A percentile compares a stretch with the other conserved stretches of the same genome.
phyloP scores from a whole-genome alignment of 2,888 invertebrate genomes.

The Cephus pulcher region DNA sequence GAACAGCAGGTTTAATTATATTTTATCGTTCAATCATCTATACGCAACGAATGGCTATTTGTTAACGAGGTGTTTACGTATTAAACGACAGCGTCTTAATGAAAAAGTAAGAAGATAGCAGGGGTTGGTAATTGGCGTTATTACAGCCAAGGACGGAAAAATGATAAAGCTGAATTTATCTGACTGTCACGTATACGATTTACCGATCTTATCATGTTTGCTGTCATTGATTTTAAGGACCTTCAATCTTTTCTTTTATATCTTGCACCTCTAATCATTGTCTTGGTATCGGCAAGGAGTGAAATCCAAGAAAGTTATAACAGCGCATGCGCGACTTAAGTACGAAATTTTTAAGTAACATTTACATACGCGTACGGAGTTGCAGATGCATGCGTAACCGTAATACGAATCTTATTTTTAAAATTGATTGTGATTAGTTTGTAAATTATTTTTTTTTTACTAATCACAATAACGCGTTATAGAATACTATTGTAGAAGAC shows the following conservation, averaged over 20 bases:
- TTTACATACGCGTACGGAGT: not conserved
- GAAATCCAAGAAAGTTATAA: not conserved
- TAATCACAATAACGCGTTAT: not conserved
- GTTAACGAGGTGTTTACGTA: not conserved
- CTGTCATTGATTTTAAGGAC: not conserved
- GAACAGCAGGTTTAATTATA: not conserved
- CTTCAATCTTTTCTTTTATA: not conserved
- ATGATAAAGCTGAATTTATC: not conserved
- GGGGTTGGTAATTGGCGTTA: conserved; percentile 14
- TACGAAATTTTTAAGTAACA: not conserved
- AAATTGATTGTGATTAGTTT: not conserved
- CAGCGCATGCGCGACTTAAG: not conserved
- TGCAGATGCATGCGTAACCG: not conserved
- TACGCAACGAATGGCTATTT: not conserved
- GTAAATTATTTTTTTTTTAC: not conserved
- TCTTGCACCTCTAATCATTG: not conserved
- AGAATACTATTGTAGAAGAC: not conserved
- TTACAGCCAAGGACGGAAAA: not conserved
- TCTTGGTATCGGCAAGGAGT: not conserved
- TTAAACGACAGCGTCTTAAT: conserved; percentile 25
- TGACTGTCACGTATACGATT: not conserved
- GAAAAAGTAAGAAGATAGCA: conserved; percentile 59
- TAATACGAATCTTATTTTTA: not conserved
- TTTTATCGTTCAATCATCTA: not conserved
- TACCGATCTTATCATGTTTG: not conserved